A percentile compares a stretch with the other conserved stretches of the same genome.
These are phyloP conservation scores for Drosophila formosana DNA, from an alignment of 2,888 invertebrate species.

Conservation along the genomic window DNA sequence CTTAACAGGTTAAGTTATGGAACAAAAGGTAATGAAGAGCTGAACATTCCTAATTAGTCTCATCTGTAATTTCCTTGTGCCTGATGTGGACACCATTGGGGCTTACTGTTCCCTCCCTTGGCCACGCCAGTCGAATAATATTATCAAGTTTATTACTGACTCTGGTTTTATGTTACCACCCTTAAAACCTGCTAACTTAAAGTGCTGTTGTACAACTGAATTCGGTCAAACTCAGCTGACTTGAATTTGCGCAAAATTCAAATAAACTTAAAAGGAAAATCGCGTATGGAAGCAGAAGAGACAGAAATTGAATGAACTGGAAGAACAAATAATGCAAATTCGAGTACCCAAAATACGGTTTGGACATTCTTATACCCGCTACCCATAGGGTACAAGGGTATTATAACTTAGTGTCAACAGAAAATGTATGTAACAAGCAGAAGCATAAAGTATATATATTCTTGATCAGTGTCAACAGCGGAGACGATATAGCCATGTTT, in stretches of 20 bases:
- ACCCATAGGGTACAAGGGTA: no score
- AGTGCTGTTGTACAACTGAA: not conserved
- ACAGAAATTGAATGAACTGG: conserved; percentile 39
- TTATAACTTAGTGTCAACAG: no score
- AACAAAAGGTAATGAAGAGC: not conserved
- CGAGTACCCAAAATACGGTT: conserved; percentile 24
- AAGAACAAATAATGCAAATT: conserved; percentile 41
- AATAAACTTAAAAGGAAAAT: conserved; percentile 47
- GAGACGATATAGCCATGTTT: no score
- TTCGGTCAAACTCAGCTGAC: conserved; percentile 9
- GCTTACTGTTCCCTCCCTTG: not conserved
- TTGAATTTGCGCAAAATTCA: conserved; percentile 21
- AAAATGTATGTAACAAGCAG: no score
- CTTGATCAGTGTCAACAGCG: no score
- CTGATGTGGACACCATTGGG: conserved; percentile 7
- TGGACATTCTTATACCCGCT: conserved; percentile 31
- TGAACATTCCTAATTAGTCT: conserved; percentile 15
- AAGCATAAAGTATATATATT: no score
- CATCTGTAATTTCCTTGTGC: conserved; percentile 3
- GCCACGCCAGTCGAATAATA: conserved; percentile 12
- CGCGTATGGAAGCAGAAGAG: conserved; percentile 2
- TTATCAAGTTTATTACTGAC: conserved; percentile 18
- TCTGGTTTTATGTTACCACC: not conserved
- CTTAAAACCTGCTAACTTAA: conserved; percentile 3
- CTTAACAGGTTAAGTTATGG: conserved; percentile 24